Conservation (phyloP, 2,888 invertebrate genomes). For the Eupithecia dodoneata region DNA sequence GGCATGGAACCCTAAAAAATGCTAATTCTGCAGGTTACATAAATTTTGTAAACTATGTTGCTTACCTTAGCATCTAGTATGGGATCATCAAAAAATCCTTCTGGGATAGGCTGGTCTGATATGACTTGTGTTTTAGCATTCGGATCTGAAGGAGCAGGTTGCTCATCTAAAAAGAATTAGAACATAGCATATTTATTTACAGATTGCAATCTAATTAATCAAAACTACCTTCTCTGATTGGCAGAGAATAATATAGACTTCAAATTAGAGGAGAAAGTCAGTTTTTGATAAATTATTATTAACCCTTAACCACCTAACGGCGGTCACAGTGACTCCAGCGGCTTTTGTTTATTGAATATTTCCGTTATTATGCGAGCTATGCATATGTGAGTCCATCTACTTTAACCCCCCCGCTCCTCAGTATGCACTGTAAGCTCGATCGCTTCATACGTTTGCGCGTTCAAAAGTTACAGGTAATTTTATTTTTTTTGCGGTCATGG, state of each 20-base stretch:
- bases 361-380: too few relatives aligned
- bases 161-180: conserved; percentile 36
- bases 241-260: background rate
- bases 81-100: conserved; percentile 95
- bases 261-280: background rate
- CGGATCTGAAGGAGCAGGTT: conserved; percentile 65
- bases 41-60: background rate
- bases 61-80: conserved; percentile 90
- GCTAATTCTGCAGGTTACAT: background rate
- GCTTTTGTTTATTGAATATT: too few relatives aligned
- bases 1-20: background rate
- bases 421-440: too few relatives aligned
- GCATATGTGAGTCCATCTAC: too few relatives aligned
- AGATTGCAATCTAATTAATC: background rate
- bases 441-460: too few relatives aligned
- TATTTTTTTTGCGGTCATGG: too few relatives aligned
- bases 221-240: background rate
- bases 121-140: conserved; percentile 52
- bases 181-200: background rate
- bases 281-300: background rate
- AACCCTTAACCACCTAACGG: too few relatives aligned
- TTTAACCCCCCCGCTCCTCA: too few relatives aligned
- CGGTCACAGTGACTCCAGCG: too few relatives aligned
- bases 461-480: too few relatives aligned
- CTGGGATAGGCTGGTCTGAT: conserved; percentile 85